Evolutionary conservation across 2,888 invertebrate species (phyloP).

Genomic region (Idaea straminata): DNA sequence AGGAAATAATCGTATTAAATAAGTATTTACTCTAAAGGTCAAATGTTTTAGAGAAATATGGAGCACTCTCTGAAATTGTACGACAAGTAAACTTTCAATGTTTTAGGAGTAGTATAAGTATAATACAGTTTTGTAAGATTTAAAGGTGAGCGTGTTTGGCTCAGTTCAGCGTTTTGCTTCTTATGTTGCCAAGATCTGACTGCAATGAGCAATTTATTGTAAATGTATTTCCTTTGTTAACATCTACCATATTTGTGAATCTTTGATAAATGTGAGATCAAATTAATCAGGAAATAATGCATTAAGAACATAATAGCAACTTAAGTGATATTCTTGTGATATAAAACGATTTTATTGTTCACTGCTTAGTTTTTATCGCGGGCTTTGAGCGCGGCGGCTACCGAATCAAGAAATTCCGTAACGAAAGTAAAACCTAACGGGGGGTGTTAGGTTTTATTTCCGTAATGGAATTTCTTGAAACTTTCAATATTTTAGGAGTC

Average conservation of each 20-base stretch:
- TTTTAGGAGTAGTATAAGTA: slow-evolving; percentile 14
- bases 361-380: no score
- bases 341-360: no score
- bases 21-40: slow-evolving; percentile 20
- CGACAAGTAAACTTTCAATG: slow-evolving; percentile 17
- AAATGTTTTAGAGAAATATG: slow-evolving; percentile 22
- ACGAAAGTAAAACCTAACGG: no score
- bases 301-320: no score
- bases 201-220: slow-evolving; percentile 15
- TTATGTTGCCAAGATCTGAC: slow-evolving; percentile 22
- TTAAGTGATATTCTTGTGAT: no score
- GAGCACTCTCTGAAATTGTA: slow-evolving; percentile 25
- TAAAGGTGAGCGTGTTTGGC: slow-evolving; percentile 23
- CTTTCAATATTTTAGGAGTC: slow-evolving; percentile 18
- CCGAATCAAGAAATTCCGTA: no score
- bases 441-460: no score
- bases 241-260: slow-evolving; percentile 14
- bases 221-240: slow-evolving; percentile 9
- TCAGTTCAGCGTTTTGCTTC: slow-evolving; percentile 12
- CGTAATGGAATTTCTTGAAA: no score
- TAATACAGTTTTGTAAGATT: slow-evolving; percentile 12
- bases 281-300: neutral
- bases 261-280: slow-evolving; percentile 7
- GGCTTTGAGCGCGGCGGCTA: no score
- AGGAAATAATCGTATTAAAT: slow-evolving; percentile 15